phyloP scores from a whole-genome alignment of 2,888 invertebrate species.

The Acronicta leporina region DNA sequence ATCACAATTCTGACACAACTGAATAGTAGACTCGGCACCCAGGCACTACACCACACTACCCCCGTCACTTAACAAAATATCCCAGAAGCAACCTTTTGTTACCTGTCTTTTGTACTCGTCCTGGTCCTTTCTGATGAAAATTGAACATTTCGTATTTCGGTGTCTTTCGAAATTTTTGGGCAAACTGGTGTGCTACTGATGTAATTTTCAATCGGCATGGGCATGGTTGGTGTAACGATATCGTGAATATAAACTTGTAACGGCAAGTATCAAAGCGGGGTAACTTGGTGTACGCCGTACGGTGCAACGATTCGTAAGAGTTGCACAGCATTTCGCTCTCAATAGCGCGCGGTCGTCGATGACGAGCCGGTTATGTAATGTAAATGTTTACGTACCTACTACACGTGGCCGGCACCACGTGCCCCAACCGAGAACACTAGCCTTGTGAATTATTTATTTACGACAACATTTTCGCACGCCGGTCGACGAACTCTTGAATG shows the following conservation, averaged over 20 bases:
- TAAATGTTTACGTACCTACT: conserved; percentile 88
- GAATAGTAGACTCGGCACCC: too few relatives aligned
- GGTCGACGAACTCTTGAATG: conserved; percentile 86
- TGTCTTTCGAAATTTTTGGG: background rate
- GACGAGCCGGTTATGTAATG: conserved; percentile 88
- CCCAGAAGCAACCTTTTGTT: conserved; percentile 59
- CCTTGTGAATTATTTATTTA: conserved; percentile 90
- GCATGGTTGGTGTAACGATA: too few relatives aligned
- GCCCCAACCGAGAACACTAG: conserved; percentile 87
- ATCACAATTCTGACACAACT: too few relatives aligned
- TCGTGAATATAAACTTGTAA: conserved; percentile 31
- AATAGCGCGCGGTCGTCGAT: conserved; percentile 81
- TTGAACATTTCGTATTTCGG: too few relatives aligned
- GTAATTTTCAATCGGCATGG: too few relatives aligned
- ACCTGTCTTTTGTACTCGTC: conserved; percentile 66
- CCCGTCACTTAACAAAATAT: conserved; percentile 30
- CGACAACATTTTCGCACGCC: conserved; percentile 89
- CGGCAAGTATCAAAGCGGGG: conserved; percentile 27
- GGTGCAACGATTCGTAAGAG: conserved; percentile 71
- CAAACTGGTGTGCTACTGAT: too few relatives aligned
- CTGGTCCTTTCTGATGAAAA: conserved; percentile 51
- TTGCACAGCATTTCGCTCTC: conserved; percentile 80
- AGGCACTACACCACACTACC: conserved; percentile 29
- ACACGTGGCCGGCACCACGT: conserved; percentile 86
- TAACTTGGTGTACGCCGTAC: conserved; percentile 55